Conservation (phyloP, 2,113 vertebrate species). For the Psettodes erumei region DNA sequence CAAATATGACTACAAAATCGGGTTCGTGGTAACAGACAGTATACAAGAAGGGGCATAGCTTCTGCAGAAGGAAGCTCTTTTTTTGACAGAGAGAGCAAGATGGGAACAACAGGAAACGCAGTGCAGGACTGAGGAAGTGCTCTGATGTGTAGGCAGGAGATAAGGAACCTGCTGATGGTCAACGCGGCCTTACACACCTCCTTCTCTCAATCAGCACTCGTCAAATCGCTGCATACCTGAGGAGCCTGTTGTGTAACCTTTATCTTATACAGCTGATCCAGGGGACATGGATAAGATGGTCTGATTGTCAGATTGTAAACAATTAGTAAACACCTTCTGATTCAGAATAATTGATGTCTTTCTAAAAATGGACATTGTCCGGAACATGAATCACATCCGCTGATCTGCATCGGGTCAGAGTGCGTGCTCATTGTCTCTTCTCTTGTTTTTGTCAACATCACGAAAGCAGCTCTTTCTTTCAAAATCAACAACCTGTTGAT, state of each 20-base stretch:
- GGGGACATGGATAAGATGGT: background rate
- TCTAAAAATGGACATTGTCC: constrained; percentile 59
- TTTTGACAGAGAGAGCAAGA: constrained; percentile 54
- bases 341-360: constrained; percentile 1
- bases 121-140: constrained; percentile 72
- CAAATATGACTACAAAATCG: background rate
- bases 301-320: background rate
- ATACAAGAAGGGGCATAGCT: constrained; percentile 35
- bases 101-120: constrained; percentile 81
- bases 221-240: constrained; percentile 31
- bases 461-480: constrained; percentile 40
- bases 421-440: constrained; percentile 65
- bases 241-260: constrained; percentile 22
- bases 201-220: constrained; percentile 45
- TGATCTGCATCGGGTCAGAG: constrained; percentile 58
- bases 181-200: constrained; percentile 2
- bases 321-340: constrained; percentile 11
- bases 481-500: constrained; percentile 66
- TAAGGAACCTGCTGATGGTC: constrained; percentile 67
- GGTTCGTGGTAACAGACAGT: background rate
- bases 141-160: constrained; percentile 72
- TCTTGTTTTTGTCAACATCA: constrained; percentile 74
- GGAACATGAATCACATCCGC: constrained; percentile 67
- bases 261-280: background rate
- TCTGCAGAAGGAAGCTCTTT: constrained; percentile 56